Evolutionary conservation across 2,797 vertebrate genomes (phyloP).

Genomic region (Dendrocincla fuliginosa): DNA sequence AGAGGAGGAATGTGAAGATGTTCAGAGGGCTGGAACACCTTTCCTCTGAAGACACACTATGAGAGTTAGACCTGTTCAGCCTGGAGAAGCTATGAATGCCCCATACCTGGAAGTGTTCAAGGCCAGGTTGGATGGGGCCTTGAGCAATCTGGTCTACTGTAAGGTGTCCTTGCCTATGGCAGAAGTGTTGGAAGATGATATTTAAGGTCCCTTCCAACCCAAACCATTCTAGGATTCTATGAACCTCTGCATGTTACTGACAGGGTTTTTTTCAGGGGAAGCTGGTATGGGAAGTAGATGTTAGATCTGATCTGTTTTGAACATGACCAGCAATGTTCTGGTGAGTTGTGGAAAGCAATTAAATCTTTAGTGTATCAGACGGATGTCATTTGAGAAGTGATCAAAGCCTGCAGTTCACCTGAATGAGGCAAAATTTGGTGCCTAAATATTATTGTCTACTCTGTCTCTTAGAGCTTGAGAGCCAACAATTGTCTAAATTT

Average conservation of each 20-base stretch:
- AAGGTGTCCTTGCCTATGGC: too few relatives aligned
- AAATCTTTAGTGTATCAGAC: not conserved
- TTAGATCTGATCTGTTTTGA: not conserved
- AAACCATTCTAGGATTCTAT: not conserved
- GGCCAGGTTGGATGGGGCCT: too few relatives aligned
- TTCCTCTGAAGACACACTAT: not conserved
- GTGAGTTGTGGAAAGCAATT: not conserved
- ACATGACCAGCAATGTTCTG: not conserved
- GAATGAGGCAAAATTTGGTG: not conserved
- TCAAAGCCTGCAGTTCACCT: not conserved
- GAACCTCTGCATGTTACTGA: not conserved
- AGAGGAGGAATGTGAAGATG: not conserved
- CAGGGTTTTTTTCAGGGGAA: not conserved
- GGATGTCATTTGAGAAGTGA: not conserved
- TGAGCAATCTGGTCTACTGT: not conserved
- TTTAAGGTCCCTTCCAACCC: not conserved
- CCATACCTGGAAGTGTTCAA: rapidly evolving
- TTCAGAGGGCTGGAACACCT: not conserved
- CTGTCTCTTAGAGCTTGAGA: not conserved
- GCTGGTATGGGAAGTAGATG: not conserved
- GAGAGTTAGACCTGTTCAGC: not conserved
- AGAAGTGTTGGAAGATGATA: not conserved
- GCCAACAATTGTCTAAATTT: not conserved
- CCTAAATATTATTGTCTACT: not conserved
- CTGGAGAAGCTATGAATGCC: not conserved